Evolutionary conservation across 2,888 invertebrate species (phyloP), one percentile per base, ranked within the genome.

Genomic region (Molorchus minor): DNA sequence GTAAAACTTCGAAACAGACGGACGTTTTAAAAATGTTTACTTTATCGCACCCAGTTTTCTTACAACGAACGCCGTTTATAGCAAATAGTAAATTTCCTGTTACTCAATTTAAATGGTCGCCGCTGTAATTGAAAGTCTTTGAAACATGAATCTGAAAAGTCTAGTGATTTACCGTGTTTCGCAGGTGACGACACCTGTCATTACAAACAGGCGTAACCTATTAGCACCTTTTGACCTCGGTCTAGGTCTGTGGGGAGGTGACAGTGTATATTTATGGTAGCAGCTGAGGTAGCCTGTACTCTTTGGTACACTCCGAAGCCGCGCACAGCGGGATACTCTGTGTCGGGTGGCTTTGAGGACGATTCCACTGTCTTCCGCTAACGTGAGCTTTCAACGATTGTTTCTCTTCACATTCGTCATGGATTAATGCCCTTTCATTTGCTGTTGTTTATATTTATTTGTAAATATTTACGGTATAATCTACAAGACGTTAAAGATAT

Each of bases 221-320:
- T 68, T 65, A 65, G 62, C 65, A 67, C 68, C 68, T 68, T 49
- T 53, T 68, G 68, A 68, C 68, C 68, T 61, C 54, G 41, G 58
- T 66, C 64, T 64, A 64, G 15, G 62, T 46, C 58, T 41, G 46
- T 60, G 52, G 45, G 56, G 57, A 64, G 62, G 64, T 60, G 65
- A 64, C 67, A 67, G 61, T 57, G 47, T 62, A 60, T 69, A 69
- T 69, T 69, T 69, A 69, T 69, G 64, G 65, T 59, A 64, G 64
- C 63, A 65, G 69, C 58, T 46, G 35, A 55, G 60, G 65, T 65
- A 65, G 69, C 64, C 52, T 61, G 56, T 56, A 40, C 45, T 64
- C 61, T 68, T 65, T 65, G 62, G 65, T 54, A 57, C 46, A 41
- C 38, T 53, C 56, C 56, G 55, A 60, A 53, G 69, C 69, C 69